Percentiles rank a stretch among this genome's conserved stretches.
phyloP scores from a whole-genome alignment of 2,888 invertebrate species.

The Mythimna albipuncta region DNA sequence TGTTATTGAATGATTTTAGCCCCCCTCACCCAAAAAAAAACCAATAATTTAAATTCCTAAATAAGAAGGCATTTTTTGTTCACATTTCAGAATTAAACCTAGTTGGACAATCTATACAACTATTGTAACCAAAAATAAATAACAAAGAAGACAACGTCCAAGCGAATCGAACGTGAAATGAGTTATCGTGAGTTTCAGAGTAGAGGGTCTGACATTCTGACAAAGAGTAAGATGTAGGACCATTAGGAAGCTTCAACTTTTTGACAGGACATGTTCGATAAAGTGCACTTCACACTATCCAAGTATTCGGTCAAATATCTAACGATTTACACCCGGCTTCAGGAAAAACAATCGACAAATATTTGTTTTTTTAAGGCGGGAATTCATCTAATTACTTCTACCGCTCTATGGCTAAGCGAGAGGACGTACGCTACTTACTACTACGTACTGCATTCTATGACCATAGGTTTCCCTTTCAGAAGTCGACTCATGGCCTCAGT shows the following conservation, averaged over 20 bases:
- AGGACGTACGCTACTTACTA: no score
- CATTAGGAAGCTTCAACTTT: constrained; percentile 20
- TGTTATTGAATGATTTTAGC: no score
- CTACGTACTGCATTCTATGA: no score
- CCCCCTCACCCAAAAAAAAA: no score
- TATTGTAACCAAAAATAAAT: background rate
- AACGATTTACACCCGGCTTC: background rate
- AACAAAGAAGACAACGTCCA: background rate
- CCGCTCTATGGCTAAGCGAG: no score
- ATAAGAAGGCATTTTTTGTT: background rate
- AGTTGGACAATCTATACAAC: background rate
- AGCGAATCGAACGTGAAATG: constrained; percentile 14
- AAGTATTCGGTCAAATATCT: constrained; percentile 5
- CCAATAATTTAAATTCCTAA: background rate
- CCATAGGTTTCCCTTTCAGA: no score
- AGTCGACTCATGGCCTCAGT: no score
- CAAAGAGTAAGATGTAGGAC: constrained; percentile 32
- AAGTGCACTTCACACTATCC: constrained; percentile 16
- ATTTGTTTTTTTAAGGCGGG: no score
- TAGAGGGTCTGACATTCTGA: constrained; percentile 3
- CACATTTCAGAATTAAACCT: background rate
- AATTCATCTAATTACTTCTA: no score
- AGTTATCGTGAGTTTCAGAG: background rate
- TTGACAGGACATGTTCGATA: constrained; percentile 21
- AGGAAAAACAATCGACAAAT: background rate